Conservation (phyloP, 2,888 invertebrate species). For the Nemapogon koenigi region DNA sequence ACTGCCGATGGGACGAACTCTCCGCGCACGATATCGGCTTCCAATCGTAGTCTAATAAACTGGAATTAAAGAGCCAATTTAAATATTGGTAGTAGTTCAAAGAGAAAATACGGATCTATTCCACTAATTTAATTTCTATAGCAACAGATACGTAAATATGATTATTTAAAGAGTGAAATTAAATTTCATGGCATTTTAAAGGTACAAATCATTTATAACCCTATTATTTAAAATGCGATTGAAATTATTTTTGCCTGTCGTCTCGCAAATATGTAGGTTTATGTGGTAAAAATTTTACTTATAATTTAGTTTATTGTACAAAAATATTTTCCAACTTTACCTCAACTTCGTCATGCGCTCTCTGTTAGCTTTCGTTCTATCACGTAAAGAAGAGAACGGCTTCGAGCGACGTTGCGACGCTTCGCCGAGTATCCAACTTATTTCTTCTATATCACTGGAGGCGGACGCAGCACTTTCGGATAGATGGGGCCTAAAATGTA, state of each 20-base stretch:
- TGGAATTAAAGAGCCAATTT: conserved; percentile 17
- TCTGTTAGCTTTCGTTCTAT: conserved; percentile 38
- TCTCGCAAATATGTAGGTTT: too few species aligned
- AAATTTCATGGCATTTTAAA: too few species aligned
- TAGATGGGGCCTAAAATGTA: conserved; percentile 64
- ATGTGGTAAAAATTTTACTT: too few species aligned
- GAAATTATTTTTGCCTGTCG: too few species aligned
- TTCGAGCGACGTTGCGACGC: conserved; percentile 67
- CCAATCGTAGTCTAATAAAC: conserved; percentile 55
- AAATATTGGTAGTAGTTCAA: neutral
- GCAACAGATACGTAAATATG: too few species aligned
- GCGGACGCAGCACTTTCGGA: conserved; percentile 69
- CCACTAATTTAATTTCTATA: too few species aligned
- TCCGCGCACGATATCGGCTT: conserved; percentile 39
- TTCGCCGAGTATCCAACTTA: conserved; percentile 74
- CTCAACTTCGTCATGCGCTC: conserved; percentile 47
- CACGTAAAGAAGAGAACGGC: conserved; percentile 69
- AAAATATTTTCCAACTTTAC: conserved; percentile 23
- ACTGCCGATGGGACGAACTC: conserved; percentile 20
- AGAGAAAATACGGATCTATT: too few species aligned
- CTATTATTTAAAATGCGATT: too few species aligned
- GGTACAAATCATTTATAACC: too few species aligned
- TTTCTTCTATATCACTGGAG: conserved; percentile 61
- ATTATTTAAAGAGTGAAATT: too few species aligned
- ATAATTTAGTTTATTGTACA: too few species aligned